These are phyloP conservation scores for Meriones unguiculatus DNA, from an alignment of 2,113 vertebrate genomes.

Conservation along the genomic window DNA sequence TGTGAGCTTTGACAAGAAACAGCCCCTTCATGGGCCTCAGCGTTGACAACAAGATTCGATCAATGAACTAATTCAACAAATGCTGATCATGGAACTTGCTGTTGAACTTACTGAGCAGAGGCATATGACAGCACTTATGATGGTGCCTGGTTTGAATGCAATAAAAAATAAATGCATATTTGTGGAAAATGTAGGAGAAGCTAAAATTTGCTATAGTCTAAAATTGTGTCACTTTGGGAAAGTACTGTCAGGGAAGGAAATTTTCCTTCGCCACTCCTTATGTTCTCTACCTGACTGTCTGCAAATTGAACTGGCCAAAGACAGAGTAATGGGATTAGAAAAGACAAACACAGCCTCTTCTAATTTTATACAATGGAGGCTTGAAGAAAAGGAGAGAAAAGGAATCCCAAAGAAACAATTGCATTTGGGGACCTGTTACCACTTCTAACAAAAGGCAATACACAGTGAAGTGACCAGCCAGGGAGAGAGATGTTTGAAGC, in stretches of 20 bases:
- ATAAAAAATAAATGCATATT: neutral
- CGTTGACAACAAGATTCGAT: neutral
- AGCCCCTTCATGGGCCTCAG: neutral
- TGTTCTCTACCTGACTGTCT: neutral
- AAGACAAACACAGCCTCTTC: neutral
- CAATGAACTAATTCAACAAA: neutral
- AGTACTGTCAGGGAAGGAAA: neutral
- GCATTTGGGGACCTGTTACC: neutral
- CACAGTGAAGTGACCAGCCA: neutral
- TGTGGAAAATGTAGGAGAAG: neutral
- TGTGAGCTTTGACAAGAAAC: neutral
- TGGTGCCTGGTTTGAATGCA: neutral
- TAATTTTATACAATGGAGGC: neutral
- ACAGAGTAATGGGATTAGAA: neutral
- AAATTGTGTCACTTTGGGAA: neutral
- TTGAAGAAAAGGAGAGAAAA: neutral
- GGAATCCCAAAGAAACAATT: neutral
- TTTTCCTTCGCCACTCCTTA: neutral
- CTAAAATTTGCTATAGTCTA: neutral
- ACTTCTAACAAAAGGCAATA: neutral
- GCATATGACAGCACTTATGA: neutral
- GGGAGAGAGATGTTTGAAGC: neutral
- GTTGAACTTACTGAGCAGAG: neutral
- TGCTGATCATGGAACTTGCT: neutral
- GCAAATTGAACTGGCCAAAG: slow-evolving; percentile 9